Evolutionary conservation across 1,140 invertebrate genomes (phyloP).

Genomic region (Drosophila dunni): DNA sequence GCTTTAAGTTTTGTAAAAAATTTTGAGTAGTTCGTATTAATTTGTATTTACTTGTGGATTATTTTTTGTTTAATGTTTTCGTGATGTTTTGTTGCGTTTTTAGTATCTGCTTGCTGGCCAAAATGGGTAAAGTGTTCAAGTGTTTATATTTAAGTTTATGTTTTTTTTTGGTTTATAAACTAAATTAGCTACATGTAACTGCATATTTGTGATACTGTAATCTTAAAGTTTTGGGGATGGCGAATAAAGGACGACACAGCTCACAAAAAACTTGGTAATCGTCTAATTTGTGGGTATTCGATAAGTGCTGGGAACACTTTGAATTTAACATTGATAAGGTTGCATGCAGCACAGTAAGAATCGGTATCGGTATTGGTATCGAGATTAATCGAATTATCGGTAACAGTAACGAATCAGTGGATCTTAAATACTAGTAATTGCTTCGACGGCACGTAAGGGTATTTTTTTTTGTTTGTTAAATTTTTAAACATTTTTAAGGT

Average conservation of each 20-base stretch:
- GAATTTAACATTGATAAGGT: conserved; percentile 27
- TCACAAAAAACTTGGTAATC: conserved; percentile 3
- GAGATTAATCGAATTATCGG: conserved; percentile 28
- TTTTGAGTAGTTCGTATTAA: conserved; percentile 48
- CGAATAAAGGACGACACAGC: conserved; percentile 14
- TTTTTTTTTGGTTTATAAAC: conserved; percentile 32
- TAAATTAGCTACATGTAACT: conserved; percentile 53
- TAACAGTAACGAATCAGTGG: conserved; percentile 46
- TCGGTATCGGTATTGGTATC: conserved; percentile 14
- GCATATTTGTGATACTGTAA: conserved; percentile 74
- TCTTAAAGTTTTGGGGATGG: conserved; percentile 35
- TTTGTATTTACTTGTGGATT: conserved; percentile 37
- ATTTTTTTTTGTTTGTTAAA: conserved; percentile 25
- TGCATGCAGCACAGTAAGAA: conserved; percentile 45
- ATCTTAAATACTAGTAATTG: conserved; percentile 75
- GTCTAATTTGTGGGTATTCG: conserved; percentile 55
- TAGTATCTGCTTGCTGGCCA: not conserved
- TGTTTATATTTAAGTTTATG: not conserved
- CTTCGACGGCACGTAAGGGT: conserved; percentile 75
- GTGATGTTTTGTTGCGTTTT: conserved; percentile 20
- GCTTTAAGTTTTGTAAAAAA: conserved; percentile 41
- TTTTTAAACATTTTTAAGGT: not conserved
- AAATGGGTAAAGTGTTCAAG: not conserved
- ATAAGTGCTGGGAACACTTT: conserved; percentile 49
- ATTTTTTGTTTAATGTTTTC: conserved; percentile 23